These are phyloP conservation scores for Apogon talboti DNA, from an alignment of 2,797 vertebrate genomes.

Conservation along the genomic window DNA sequence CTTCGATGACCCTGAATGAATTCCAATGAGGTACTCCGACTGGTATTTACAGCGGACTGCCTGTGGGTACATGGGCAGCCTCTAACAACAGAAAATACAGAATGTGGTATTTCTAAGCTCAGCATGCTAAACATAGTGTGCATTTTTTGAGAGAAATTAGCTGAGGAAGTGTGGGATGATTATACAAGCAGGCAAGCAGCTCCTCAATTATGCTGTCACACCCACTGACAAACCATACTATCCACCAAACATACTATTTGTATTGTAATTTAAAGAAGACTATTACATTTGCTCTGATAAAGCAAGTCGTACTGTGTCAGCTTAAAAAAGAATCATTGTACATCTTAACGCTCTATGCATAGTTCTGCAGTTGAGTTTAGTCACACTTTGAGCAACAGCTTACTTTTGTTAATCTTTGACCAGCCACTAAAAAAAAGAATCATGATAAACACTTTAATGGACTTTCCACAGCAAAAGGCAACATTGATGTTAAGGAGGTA, in stretches of 20 bases:
- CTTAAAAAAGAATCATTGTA: not conserved
- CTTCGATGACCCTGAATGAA: not conserved
- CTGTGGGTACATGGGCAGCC: not conserved
- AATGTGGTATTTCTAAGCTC: conserved; percentile 2
- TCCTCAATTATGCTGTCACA: not conserved
- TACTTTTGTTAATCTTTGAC: conserved; percentile 8
- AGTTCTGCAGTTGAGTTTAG: too few species aligned
- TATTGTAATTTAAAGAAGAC: not conserved
- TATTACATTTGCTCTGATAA: not conserved
- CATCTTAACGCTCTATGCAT: too few species aligned
- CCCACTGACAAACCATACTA: not conserved
- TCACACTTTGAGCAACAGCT: not conserved
- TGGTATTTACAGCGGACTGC: conserved; percentile 8
- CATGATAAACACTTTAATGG: not conserved
- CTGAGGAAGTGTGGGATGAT: conserved; percentile 9
- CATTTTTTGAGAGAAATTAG: conserved; percentile 5
- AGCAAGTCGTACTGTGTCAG: not conserved
- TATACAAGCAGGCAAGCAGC: not conserved
- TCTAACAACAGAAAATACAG: conserved; percentile 7
- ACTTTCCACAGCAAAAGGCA: not conserved
- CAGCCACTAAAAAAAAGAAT: not conserved
- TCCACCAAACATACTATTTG: not conserved
- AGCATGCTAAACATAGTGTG: conserved; percentile 12
- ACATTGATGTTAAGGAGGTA: conserved; percentile 3
- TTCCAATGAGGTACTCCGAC: not conserved